Evolutionary conservation across 1,140 invertebrate species (phyloP).

Genomic region (Drosophila burlai): DNA sequence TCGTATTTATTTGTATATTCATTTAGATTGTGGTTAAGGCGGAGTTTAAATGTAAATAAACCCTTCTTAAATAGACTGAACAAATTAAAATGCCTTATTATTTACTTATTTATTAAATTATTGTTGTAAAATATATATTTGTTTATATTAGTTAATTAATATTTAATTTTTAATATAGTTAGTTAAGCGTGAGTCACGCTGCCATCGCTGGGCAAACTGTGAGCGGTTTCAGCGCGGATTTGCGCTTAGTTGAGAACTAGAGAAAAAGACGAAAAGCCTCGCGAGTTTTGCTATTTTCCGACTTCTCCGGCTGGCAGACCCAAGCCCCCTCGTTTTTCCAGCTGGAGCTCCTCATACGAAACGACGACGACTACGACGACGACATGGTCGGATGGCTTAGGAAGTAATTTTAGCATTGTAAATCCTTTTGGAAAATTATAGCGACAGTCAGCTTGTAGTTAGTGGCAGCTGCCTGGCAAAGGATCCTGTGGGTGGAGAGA

Average conservation of each 20-base stretch:
- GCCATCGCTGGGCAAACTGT: slow-evolving; percentile 16
- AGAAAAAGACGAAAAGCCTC: slow-evolving; percentile 45
- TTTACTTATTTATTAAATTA: not conserved
- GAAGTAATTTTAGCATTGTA: slow-evolving; percentile 82
- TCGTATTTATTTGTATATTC: not conserved
- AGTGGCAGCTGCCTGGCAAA: slow-evolving; percentile 56
- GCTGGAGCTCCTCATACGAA: slow-evolving; percentile 40
- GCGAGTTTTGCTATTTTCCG: slow-evolving; percentile 40
- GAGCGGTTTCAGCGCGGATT: slow-evolving; percentile 65
- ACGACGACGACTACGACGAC: slow-evolving; percentile 44
- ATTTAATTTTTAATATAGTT: not conserved
- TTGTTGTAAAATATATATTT: not conserved
- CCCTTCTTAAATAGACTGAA: not conserved
- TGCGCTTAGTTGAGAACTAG: slow-evolving; percentile 67
- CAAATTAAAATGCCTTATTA: not conserved
- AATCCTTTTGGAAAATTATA: slow-evolving; percentile 83
- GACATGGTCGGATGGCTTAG: slow-evolving; percentile 81
- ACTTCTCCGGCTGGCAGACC: slow-evolving; percentile 15
- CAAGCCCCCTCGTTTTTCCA: slow-evolving; percentile 1
- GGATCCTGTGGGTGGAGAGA: not conserved
- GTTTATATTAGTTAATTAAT: not conserved
- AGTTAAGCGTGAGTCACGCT: not conserved
- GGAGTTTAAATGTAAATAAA: not conserved
- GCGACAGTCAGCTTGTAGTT: slow-evolving; percentile 82
- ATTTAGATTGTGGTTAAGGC: not conserved